phyloP scores from a whole-genome alignment of 1,140 invertebrate species.

The Diprion similis region DNA sequence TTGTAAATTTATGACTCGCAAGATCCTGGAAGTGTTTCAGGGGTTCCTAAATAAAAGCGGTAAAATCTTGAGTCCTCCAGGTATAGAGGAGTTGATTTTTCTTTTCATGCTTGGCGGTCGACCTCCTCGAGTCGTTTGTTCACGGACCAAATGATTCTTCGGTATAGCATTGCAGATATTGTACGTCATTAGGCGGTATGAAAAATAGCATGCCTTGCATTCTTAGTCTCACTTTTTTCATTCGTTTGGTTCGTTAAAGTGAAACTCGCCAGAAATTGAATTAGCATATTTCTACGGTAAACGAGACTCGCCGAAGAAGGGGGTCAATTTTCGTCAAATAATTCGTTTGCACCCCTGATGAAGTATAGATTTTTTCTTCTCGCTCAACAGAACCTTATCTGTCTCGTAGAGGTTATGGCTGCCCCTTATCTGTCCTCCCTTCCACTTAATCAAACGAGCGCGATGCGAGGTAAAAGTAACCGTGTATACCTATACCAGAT shows the following conservation, averaged over 20 bases:
- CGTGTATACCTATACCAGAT: not conserved
- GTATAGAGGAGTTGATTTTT: too few relatives aligned
- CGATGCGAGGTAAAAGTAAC: not conserved
- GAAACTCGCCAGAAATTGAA: not conserved
- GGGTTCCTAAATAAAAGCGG: not conserved
- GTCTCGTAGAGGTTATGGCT: conserved; percentile 8
- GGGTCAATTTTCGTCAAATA: not conserved
- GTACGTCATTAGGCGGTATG: not conserved
- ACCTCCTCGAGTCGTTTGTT: not conserved
- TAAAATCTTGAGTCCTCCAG: not conserved
- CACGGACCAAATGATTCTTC: not conserved
- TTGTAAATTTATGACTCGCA: not conserved
- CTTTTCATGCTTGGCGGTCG: too few relatives aligned
- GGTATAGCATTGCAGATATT: not conserved
- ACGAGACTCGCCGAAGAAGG: not conserved
- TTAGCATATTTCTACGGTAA: conserved; percentile 6
- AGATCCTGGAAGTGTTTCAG: not conserved
- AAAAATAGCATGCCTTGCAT: not conserved
- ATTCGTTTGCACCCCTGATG: not conserved
- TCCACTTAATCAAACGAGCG: conserved; percentile 15
- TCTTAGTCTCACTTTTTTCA: not conserved
- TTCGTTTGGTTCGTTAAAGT: not conserved
- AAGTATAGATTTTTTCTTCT: conserved; percentile 8
- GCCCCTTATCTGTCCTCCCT: conserved; percentile 10
- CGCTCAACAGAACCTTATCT: not conserved